Percentiles rank a stretch among this genome's conserved stretches.
Evolutionary conservation across 2,888 invertebrate species (phyloP).

Genomic region (Lagria hirta): DNA sequence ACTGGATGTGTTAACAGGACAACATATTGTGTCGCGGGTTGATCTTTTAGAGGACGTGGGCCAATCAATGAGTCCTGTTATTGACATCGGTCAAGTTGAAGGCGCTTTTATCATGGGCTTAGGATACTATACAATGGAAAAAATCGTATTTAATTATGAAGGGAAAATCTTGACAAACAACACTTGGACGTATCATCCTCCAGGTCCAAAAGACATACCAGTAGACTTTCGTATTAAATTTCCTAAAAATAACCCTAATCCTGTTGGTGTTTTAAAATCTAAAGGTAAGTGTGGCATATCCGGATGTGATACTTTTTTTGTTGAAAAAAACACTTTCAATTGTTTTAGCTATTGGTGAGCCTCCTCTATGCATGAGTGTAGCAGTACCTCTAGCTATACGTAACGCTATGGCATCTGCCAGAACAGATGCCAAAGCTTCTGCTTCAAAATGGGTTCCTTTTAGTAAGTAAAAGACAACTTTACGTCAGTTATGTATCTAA

Average conservation of each 20-base stretch:
- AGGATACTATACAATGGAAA: constrained; percentile 73
- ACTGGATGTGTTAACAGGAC: constrained; percentile 77
- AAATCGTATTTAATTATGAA: constrained; percentile 63
- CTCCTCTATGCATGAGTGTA: constrained; percentile 56
- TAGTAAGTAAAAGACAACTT: constrained; percentile 4
- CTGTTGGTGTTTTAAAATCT: constrained; percentile 68
- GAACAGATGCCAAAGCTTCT: constrained; percentile 63
- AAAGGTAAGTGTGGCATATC: too few species aligned
- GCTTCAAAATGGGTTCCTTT: constrained; percentile 44
- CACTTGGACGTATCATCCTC: constrained; percentile 81
- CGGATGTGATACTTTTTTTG: too few species aligned
- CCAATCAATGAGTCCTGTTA: constrained; percentile 69
- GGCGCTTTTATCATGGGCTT: constrained; percentile 65
- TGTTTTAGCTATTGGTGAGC: constrained; percentile 58
- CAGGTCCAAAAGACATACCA: constrained; percentile 77
- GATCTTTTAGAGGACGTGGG: constrained; percentile 76
- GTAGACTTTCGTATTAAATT: constrained; percentile 73
- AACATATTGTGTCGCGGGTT: constrained; percentile 66
- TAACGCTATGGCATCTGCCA: constrained; percentile 67
- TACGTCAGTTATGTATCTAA: constrained; percentile 1
- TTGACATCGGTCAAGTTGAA: constrained; percentile 78
- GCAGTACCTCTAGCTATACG: constrained; percentile 65
- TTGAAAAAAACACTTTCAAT: too few species aligned
- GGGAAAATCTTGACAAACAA: constrained; percentile 72
- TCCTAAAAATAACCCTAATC: constrained; percentile 65